Conservation (phyloP, 2,888 invertebrate genomes). For the Tetheella fluctuosa region DNA sequence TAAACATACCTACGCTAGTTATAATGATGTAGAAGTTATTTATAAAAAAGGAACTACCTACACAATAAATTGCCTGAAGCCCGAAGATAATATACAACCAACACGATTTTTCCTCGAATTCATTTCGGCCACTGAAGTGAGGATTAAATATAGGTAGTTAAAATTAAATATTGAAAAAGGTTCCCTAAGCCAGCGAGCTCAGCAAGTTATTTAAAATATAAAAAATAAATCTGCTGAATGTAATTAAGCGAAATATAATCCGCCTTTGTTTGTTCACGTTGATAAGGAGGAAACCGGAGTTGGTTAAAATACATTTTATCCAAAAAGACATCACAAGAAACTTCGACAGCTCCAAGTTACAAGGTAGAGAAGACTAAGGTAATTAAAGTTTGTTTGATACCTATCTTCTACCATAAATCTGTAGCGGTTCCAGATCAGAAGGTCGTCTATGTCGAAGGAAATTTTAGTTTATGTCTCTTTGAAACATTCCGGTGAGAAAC, state of each 20-base stretch:
- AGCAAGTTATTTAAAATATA: not conserved
- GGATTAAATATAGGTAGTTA: not conserved
- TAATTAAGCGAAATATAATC: slow-evolving; percentile 3
- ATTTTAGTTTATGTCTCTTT: slow-evolving; percentile 13
- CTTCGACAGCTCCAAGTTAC: slow-evolving; percentile 10
- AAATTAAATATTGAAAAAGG: slow-evolving; percentile 4
- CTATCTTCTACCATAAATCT: slow-evolving; percentile 22
- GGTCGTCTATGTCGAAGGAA: slow-evolving; percentile 12
- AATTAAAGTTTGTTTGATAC: slow-evolving; percentile 31
- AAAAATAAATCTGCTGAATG: not conserved
- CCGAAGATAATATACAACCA: slow-evolving; percentile 1
- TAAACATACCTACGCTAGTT: too few species aligned
- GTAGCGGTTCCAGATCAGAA: slow-evolving; percentile 12
- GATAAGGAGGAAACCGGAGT: not conserved
- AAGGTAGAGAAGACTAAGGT: slow-evolving; percentile 25
- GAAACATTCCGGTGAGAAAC: slow-evolving; percentile 8
- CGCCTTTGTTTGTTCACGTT: not conserved
- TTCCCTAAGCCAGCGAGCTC: not conserved
- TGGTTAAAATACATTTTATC: not conserved
- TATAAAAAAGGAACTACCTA: too few species aligned
- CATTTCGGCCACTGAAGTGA: not conserved
- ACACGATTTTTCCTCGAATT: not conserved
- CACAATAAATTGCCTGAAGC: too few species aligned
- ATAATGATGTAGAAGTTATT: too few species aligned
- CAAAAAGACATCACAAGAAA: slow-evolving; percentile 6